Evolutionary conservation across 1,140 invertebrate genomes (phyloP).

Genomic region (Euwallacea similis): DNA sequence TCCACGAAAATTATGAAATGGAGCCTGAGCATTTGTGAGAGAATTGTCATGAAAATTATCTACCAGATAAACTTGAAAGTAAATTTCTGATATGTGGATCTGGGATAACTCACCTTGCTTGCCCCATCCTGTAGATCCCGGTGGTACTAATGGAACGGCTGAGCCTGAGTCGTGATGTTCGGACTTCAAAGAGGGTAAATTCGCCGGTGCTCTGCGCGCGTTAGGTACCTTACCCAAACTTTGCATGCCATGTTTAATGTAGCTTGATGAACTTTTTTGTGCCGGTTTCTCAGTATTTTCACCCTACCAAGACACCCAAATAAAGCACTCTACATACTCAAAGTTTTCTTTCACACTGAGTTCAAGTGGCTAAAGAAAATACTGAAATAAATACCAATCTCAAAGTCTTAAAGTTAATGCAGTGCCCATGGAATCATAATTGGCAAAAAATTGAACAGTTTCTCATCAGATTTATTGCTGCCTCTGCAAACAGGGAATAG

Average conservation of each 20-base stretch:
- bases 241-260: conserved; percentile 97
- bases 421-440: too few relatives aligned
- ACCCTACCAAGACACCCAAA: conserved; percentile 60
- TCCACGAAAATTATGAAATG: not conserved
- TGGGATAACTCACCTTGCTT: conserved; percentile 45
- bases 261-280: conserved; percentile 81
- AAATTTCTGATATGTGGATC: not conserved
- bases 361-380: too few relatives aligned
- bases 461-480: too few relatives aligned
- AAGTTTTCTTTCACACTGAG: too few relatives aligned
- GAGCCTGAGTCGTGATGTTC: conserved; percentile 62
- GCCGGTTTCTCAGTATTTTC: conserved; percentile 85
- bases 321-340: too few relatives aligned
- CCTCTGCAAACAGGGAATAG: too few relatives aligned
- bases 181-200: conserved; percentile 96
- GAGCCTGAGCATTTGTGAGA: too few relatives aligned
- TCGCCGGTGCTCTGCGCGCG: conserved; percentile 92
- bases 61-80: not conserved
- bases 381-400: too few relatives aligned
- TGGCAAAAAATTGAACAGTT: too few relatives aligned
- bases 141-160: conserved; percentile 53
- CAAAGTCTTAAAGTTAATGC: not conserved
- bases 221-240: conserved; percentile 96
- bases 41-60: too few relatives aligned
- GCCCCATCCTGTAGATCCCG: conserved; percentile 54